A percentile compares a stretch with the other conserved stretches of the same genome.
Evolutionary conservation across 1,140 invertebrate species (phyloP).

Genomic region (Cotesia typhae): DNA sequence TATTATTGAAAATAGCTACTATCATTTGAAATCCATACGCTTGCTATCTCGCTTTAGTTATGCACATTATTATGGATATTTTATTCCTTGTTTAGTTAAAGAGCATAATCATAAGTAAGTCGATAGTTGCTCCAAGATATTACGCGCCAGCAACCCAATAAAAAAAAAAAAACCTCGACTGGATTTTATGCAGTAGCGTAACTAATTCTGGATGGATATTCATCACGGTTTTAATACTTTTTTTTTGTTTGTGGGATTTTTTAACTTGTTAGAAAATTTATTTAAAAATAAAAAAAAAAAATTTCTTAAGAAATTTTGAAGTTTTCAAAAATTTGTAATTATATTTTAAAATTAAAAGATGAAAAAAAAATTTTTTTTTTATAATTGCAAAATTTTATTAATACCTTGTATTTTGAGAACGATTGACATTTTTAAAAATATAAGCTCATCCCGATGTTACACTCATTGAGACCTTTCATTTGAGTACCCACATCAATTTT

Average conservation of each 20-base stretch:
- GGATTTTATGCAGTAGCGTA: conserved; percentile 12
- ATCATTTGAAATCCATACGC: conserved; percentile 27
- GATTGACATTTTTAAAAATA: too few relatives aligned
- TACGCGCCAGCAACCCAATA: conserved; percentile 17
- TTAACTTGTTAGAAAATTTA: too few relatives aligned
- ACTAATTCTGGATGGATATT: not conserved
- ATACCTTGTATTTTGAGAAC: too few relatives aligned
- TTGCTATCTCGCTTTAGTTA: not conserved
- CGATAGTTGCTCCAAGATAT: not conserved
- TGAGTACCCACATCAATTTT: too few relatives aligned
- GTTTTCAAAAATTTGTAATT: too few relatives aligned
- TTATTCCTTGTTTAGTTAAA: conserved; percentile 24
- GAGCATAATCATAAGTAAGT: conserved; percentile 28
- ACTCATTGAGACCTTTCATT: too few relatives aligned
- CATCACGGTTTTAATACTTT: not conserved
- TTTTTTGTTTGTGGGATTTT: not conserved
- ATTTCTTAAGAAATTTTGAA: too few relatives aligned
- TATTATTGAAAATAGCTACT: not conserved
- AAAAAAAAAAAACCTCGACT: not conserved
- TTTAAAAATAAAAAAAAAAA: too few relatives aligned
- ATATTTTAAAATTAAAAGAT: too few relatives aligned
- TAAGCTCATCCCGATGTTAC: too few relatives aligned
- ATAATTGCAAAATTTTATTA: too few relatives aligned
- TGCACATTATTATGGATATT: not conserved
- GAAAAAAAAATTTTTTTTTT: too few relatives aligned